Conservation (phyloP, 2,113 vertebrate genomes). For the Erpornis zantholeuca region DNA sequence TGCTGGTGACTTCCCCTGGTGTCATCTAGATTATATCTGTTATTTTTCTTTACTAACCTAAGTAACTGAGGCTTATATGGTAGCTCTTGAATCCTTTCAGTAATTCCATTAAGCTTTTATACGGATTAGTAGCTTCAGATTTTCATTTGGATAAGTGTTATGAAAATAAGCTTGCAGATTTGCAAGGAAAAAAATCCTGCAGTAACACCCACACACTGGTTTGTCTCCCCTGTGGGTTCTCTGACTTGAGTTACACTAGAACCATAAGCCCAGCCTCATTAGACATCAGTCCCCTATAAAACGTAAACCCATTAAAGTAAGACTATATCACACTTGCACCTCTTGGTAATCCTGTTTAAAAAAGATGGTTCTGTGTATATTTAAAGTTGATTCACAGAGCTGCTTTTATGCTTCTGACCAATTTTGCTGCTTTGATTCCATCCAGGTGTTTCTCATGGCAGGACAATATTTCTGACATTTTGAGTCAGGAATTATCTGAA, state of each 20-base stretch:
- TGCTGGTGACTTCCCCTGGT: neutral
- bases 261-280: fast-evolving
- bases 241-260: neutral
- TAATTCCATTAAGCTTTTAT: conserved; percentile 44
- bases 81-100: neutral
- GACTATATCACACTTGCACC: neutral
- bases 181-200: neutral
- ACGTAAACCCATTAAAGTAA: neutral
- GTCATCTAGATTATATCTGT: neutral
- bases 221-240: neutral
- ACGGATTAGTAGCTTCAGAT: conserved; percentile 28
- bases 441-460: neutral
- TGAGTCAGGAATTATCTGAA: neutral
- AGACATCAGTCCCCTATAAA: neutral
- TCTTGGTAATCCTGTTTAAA: neutral
- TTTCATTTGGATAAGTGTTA: conserved; percentile 41
- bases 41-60: neutral
- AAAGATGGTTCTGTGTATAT: neutral
- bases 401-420: neutral
- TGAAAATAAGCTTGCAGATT: conserved; percentile 10
- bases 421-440: neutral
- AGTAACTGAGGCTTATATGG: neutral
- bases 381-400: neutral
- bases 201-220: neutral
- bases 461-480: neutral